phyloP scores from a whole-genome alignment of 1,140 invertebrate genomes.

The Drosophila rufa region DNA sequence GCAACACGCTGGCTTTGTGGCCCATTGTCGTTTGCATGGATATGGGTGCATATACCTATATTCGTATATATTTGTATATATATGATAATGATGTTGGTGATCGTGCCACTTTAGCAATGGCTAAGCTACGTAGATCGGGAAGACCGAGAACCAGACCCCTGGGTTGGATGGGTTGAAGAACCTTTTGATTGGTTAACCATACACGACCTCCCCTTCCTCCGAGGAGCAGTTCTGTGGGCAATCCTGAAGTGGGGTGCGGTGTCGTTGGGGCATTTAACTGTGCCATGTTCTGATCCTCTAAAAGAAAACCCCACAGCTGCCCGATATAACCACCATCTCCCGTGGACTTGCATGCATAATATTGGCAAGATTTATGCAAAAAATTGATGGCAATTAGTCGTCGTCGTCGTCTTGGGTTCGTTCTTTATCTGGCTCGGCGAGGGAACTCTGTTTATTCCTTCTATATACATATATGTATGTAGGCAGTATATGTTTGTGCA shows the following conservation, averaged over 20 bases:
- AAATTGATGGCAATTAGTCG: slow-evolving; percentile 83
- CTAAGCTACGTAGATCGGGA: slow-evolving; percentile 62
- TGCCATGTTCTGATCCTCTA: slow-evolving; percentile 61
- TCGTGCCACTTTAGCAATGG: slow-evolving; percentile 82
- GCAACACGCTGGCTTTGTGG: slow-evolving; percentile 57
- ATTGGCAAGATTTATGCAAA: slow-evolving; percentile 81
- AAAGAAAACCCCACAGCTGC: slow-evolving; percentile 1
- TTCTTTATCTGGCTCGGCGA: slow-evolving; percentile 28
- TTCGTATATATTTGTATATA: slow-evolving; percentile 28
- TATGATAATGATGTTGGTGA: slow-evolving; percentile 82
- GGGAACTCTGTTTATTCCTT: slow-evolving; percentile 17
- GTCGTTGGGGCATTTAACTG: slow-evolving; percentile 60
- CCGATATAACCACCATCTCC: slow-evolving; percentile 3
- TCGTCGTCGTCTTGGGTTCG: slow-evolving; percentile 34
- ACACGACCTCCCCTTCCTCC: slow-evolving; percentile 33
- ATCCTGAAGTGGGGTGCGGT: slow-evolving; percentile 79
- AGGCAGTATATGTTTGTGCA: slow-evolving; percentile 51
- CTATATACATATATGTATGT: slow-evolving; percentile 13
- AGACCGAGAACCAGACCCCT: slow-evolving; percentile 29
- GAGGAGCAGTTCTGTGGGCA: slow-evolving; percentile 65
- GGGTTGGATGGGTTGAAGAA: slow-evolving; percentile 73
- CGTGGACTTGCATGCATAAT: slow-evolving; percentile 71
- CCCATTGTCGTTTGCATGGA: slow-evolving; percentile 49
- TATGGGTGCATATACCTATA: slow-evolving; percentile 15
- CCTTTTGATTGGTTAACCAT: slow-evolving; percentile 79